A percentile compares a stretch with the other conserved stretches of the same genome.
Conservation (phyloP, 92 coral and sea anemone species). For the Phenganax marumi region DNA sequence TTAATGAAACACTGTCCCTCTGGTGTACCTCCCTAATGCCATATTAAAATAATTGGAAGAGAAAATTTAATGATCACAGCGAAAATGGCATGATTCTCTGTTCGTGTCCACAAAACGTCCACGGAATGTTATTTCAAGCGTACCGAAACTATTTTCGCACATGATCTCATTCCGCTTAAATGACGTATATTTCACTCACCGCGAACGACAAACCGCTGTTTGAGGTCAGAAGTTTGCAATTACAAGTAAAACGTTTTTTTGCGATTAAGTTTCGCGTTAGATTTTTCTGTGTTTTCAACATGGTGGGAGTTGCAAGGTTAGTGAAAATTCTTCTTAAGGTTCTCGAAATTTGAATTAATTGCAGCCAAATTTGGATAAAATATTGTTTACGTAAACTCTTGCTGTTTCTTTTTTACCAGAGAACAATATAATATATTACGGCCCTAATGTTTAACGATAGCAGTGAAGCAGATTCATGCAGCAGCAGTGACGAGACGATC, state of each 20-base stretch:
- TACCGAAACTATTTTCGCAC: too few relatives aligned
- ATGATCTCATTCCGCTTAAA: too few relatives aligned
- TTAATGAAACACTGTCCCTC: too few relatives aligned
- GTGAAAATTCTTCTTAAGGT: not conserved
- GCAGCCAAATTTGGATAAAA: not conserved
- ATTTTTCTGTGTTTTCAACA: too few relatives aligned
- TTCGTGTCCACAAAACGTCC: too few relatives aligned
- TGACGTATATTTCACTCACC: not conserved
- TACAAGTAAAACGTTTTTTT: not conserved
- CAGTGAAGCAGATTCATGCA: slow-evolving; percentile 1
- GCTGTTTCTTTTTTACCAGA: not conserved
- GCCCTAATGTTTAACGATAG: not conserved
- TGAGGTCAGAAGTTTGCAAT: slow-evolving; percentile 23
- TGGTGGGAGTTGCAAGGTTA: not conserved
- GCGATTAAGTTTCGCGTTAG: not conserved
- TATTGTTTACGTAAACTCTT: not conserved
- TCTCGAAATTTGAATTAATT: not conserved
- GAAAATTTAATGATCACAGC: too few relatives aligned
- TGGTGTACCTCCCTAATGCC: too few relatives aligned
- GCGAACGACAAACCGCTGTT: slow-evolving; percentile 14
- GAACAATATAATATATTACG: not conserved
- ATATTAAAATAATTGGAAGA: too few relatives aligned
- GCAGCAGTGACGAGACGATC: slow-evolving; percentile 38
- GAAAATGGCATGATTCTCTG: too few relatives aligned
- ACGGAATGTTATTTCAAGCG: too few relatives aligned